These are phyloP conservation scores for Nipponacmea schrenckii DNA, from an alignment of 2,888 invertebrate genomes.

Conservation along the genomic window DNA sequence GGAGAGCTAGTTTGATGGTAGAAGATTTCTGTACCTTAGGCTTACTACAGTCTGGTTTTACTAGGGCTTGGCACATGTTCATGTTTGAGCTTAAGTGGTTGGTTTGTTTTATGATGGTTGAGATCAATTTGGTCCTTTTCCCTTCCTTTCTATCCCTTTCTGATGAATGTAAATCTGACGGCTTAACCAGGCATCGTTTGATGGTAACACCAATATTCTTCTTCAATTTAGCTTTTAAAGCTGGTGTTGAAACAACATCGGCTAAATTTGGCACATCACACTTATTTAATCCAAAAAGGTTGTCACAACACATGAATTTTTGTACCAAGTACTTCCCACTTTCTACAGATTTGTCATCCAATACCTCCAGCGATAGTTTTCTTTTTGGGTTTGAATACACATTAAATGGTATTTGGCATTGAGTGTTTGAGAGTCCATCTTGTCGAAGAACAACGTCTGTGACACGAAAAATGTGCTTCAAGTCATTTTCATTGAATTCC, in stretches of 20 bases:
- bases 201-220: background rate
- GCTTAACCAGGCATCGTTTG: slow-evolving; percentile 13
- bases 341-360: slow-evolving; percentile 16
- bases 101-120: slow-evolving; percentile 11
- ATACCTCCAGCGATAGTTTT: slow-evolving; percentile 4
- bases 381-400: slow-evolving; percentile 17
- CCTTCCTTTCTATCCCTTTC: slow-evolving; percentile 19
- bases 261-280: too few species aligned
- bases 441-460: slow-evolving; percentile 18
- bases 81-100: slow-evolving; percentile 22
- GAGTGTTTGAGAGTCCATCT: slow-evolving; percentile 14
- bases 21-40: slow-evolving; percentile 15
- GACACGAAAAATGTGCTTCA: slow-evolving; percentile 19
- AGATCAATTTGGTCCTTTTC: slow-evolving; percentile 14
- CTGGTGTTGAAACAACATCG: too few species aligned
- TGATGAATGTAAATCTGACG: slow-evolving; percentile 10
- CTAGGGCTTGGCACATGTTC: slow-evolving; percentile 31
- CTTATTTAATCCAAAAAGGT: too few species aligned
- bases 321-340: slow-evolving; percentile 23
- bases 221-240: background rate
- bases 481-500: slow-evolving; percentile 20
- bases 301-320: slow-evolving; percentile 9
- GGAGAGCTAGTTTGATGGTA: background rate
- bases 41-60: slow-evolving; percentile 29
- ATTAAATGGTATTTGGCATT: slow-evolving; percentile 15